Conservation (phyloP, 2,113 vertebrate genomes). For the Colius striatus region DNA sequence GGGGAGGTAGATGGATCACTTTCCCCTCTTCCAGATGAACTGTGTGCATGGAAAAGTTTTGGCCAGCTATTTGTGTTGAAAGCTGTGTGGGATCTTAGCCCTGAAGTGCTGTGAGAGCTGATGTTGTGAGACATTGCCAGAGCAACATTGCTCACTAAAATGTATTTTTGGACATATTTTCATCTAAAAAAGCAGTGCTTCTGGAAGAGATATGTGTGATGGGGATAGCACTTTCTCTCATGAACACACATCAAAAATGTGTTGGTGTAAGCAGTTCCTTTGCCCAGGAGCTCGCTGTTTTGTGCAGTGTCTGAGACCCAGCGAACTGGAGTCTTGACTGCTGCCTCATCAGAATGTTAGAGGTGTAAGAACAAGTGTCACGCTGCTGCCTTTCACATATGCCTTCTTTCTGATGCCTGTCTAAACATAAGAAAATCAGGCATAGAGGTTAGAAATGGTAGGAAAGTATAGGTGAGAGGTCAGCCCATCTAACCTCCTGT, state of each 20-base stretch:
- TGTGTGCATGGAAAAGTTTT: not conserved
- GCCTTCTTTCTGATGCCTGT: not conserved
- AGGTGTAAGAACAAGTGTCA: not conserved
- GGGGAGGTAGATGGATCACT: not conserved
- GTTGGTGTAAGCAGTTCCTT: not conserved
- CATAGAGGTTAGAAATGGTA: not conserved
- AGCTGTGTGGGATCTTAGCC: not conserved
- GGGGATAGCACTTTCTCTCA: fast-evolving
- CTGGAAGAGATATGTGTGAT: not conserved
- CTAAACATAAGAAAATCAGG: not conserved
- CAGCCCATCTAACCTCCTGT: not conserved
- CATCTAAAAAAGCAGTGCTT: not conserved
- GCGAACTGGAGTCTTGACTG: not conserved
- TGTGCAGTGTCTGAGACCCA: not conserved
- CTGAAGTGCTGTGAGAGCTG: not conserved
- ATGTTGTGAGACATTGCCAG: not conserved
- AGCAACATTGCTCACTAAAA: not conserved
- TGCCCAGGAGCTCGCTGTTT: not conserved
- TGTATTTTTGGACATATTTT: not conserved
- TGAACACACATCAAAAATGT: fast-evolving
- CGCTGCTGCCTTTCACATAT: not conserved
- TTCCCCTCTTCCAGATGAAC: not conserved
- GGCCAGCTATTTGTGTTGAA: not conserved
- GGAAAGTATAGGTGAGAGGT: not conserved
- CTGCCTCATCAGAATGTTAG: not conserved